These are phyloP conservation scores for Prinia subflava DNA, from an alignment of 2,113 vertebrate species.

Conservation along the genomic window DNA sequence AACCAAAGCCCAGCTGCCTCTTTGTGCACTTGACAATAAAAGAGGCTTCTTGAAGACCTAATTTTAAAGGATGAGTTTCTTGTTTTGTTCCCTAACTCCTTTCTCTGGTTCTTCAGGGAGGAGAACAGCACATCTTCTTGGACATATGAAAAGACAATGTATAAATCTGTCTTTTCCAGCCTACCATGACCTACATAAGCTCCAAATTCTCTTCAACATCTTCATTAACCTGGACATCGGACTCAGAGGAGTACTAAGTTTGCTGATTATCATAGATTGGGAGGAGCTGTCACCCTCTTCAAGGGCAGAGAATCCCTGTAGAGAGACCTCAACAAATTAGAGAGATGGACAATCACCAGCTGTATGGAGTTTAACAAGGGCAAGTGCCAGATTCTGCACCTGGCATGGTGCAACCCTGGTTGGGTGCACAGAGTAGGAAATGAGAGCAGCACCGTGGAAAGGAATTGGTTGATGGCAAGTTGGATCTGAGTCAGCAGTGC, in stretches of 20 bases:
- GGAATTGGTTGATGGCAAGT: not conserved
- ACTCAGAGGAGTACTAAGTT: not conserved
- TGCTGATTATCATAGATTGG: not conserved
- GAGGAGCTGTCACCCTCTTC: not conserved
- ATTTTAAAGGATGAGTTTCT: not conserved
- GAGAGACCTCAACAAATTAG: not conserved
- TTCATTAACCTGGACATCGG: not conserved
- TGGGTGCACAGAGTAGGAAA: not conserved
- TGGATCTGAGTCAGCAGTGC: not conserved
- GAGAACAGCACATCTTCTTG: not conserved
- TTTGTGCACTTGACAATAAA: not conserved
- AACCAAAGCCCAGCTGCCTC: not conserved
- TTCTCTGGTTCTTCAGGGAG: not conserved
- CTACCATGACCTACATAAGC: not conserved
- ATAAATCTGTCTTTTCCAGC: not conserved
- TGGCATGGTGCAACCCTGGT: not conserved
- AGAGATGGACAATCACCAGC: not conserved
- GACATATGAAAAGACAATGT: not conserved
- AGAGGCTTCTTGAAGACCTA: not conserved
- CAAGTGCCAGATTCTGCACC: not conserved
- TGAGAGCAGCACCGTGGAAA: rapidly evolving
- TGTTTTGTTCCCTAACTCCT: not conserved
- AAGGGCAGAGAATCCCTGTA: not conserved
- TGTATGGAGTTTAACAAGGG: not conserved
- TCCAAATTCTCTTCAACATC: not conserved